These are phyloP conservation scores for Ostrea edulis DNA, from an alignment of 1,140 invertebrate genomes.

Conservation along the genomic window DNA sequence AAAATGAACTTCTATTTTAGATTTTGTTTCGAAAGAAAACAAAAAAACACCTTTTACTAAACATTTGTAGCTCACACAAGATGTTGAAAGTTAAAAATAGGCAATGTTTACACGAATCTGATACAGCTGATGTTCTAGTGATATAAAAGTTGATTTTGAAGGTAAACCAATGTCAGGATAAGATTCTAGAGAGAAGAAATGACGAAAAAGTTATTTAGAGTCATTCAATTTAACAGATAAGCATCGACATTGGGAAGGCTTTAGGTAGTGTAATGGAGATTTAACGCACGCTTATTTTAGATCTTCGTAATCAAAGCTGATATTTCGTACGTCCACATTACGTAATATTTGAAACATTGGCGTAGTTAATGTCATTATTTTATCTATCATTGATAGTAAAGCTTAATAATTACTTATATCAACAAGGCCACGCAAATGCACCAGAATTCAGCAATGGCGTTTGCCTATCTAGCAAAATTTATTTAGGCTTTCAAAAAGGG, in stretches of 20 bases:
- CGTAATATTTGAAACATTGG: slow-evolving; percentile 4
- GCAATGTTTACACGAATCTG: background rate
- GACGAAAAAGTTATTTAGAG: slow-evolving; percentile 28
- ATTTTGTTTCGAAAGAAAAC: no score
- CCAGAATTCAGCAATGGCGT: background rate
- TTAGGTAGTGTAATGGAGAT: background rate
- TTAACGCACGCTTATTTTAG: background rate
- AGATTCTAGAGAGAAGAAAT: background rate
- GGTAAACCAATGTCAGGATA: background rate
- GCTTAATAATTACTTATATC: background rate
- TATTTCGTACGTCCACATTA: background rate
- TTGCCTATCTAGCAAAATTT: background rate
- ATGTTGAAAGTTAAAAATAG: slow-evolving; percentile 22
- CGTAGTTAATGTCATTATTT: background rate
- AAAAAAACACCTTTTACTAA: no score
- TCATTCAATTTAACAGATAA: slow-evolving; percentile 35
- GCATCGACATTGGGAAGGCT: background rate
- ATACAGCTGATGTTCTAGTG: background rate
- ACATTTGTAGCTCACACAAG: slow-evolving; percentile 10
- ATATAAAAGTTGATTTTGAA: background rate
- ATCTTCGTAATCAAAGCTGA: slow-evolving; percentile 12
- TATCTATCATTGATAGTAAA: background rate
- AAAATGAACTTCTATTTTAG: no score
- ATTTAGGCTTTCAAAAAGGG: no score
- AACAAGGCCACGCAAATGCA: background rate